These are phyloP conservation scores for honey bee (Apis mellifera) DNA, from an alignment of 1,140 invertebrate species.

Conservation along the genomic window DNA sequence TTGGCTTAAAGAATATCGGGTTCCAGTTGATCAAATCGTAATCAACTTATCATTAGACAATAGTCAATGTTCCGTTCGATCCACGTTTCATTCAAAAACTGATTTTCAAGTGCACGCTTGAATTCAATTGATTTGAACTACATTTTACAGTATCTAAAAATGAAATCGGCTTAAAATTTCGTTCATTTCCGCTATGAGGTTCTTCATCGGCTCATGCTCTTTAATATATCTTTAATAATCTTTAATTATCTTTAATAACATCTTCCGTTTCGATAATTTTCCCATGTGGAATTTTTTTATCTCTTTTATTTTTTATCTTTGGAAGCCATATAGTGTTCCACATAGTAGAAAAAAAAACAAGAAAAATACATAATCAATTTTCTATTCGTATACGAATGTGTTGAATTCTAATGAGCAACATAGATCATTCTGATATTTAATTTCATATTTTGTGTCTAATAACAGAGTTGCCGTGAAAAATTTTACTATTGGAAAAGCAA, in stretches of 20 bases:
- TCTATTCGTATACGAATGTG: no score
- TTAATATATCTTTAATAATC: no score
- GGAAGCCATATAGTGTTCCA: no score
- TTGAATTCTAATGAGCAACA: no score
- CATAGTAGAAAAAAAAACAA: no score
- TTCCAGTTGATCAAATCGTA: constrained; percentile 19
- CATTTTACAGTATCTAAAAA: background rate
- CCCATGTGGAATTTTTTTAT: background rate
- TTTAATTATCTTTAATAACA: no score
- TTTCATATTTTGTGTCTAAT: no score
- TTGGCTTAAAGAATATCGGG: constrained; percentile 32
- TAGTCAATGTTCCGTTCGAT: background rate
- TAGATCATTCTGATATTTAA: no score
- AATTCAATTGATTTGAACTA: background rate
- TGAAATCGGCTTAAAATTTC: background rate
- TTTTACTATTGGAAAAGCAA: no score
- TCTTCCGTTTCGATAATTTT: background rate
- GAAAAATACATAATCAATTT: no score
- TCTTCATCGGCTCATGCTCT: no score
- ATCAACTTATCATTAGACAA: constrained; percentile 22
- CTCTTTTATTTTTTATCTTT: background rate
- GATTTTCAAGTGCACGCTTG: background rate
- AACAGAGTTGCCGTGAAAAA: no score
- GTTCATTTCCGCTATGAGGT: background rate
- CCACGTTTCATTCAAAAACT: background rate